Percentiles rank a stretch among this genome's conserved stretches.
Conservation (phyloP, 1,140 invertebrate genomes). For the Pachypeltis micranthus region DNA sequence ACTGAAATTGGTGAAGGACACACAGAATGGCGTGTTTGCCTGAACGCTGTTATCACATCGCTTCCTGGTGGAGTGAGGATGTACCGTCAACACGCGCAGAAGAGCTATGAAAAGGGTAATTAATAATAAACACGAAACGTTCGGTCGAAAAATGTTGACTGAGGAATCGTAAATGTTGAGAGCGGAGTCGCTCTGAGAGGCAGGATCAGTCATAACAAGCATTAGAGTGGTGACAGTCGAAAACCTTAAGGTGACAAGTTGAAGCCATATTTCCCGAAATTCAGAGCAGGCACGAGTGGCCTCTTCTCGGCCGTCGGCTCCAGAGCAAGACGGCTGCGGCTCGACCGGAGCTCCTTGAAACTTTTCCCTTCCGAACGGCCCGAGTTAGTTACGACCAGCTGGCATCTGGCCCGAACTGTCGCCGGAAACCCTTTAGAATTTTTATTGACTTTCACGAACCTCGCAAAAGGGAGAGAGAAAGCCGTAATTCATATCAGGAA, state of each 20-base stretch:
- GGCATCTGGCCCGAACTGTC: conserved; percentile 7
- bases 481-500: neutral
- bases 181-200: too few relatives aligned
- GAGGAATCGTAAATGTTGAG: too few relatives aligned
- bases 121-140: too few relatives aligned
- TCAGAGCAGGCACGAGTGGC: conserved; percentile 3
- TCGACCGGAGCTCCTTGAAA: conserved; percentile 9
- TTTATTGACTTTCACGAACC: conserved; percentile 1
- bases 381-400: neutral
- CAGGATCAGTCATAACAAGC: neutral
- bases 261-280: conserved; percentile 3
- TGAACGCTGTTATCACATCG: too few relatives aligned
- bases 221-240: neutral
- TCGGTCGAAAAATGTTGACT: too few relatives aligned
- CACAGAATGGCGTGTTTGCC: too few relatives aligned
- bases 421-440: neutral
- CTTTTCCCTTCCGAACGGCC: neutral
- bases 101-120: too few relatives aligned
- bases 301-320: too few relatives aligned
- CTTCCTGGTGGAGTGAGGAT: too few relatives aligned
- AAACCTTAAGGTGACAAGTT: conserved; percentile 4
- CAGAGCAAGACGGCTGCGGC: neutral
- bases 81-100: too few relatives aligned
- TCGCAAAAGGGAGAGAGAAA: neutral
- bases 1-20: too few relatives aligned